Evolutionary conservation across 1,140 invertebrate species (phyloP).

Genomic region (Brachionus calyciflorus): DNA sequence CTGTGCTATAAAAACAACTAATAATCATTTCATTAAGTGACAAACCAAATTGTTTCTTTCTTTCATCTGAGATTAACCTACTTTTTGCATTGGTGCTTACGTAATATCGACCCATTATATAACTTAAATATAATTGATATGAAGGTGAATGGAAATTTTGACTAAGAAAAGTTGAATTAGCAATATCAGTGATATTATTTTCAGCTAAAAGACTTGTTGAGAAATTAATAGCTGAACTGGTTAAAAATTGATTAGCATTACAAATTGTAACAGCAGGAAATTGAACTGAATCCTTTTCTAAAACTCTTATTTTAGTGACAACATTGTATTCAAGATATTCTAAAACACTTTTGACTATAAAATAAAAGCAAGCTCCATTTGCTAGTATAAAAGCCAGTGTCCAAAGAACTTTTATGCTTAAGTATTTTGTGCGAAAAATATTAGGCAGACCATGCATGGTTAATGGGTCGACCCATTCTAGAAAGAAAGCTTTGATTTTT

Average conservation of each 20-base stretch:
- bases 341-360: not conserved
- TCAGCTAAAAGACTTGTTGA: not conserved
- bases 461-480: not conserved
- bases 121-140: not conserved
- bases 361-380: not conserved
- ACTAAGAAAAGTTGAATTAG: not conserved
- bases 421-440: not conserved
- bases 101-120: not conserved
- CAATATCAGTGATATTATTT: not conserved
- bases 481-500: too few relatives aligned
- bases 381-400: not conserved
- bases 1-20: not conserved
- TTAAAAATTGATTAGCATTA: not conserved
- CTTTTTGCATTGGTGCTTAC: not conserved
- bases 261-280: slow-evolving; percentile 1
- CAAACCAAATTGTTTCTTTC: too few relatives aligned
- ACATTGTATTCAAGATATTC: not conserved
- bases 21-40: not conserved
- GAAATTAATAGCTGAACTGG: not conserved
- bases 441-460: not conserved
- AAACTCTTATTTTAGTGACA: not conserved
- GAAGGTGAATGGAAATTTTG: too few relatives aligned
- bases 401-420: not conserved
- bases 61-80: not conserved
- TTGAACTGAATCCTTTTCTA: not conserved